Percentiles rank a stretch among this genome's conserved stretches.
These are phyloP conservation scores for Leptonema lineaticorne DNA, from an alignment of 1,140 invertebrate species.

Conservation along the genomic window DNA sequence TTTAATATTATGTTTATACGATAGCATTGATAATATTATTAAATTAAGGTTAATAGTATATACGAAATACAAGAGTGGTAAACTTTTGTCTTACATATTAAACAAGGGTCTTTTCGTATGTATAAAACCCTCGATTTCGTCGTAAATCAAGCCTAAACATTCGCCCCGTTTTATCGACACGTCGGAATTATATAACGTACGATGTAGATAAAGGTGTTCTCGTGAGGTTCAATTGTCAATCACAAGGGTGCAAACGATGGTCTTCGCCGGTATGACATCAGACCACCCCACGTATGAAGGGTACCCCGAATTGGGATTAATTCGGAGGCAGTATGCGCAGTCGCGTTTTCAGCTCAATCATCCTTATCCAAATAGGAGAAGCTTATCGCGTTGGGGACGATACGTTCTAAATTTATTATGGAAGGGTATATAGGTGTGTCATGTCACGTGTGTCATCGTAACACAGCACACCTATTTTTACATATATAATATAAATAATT, in stretches of 20 bases:
- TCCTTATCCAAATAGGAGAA: constrained; percentile 39
- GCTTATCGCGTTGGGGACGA: constrained; percentile 33
- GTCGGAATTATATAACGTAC: no score
- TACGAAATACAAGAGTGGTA: no score
- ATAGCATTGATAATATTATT: no score
- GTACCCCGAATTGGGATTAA: constrained; percentile 20
- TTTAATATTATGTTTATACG: no score
- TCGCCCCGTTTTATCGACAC: no score
- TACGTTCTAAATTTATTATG: constrained; percentile 26
- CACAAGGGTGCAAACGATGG: constrained; percentile 3
- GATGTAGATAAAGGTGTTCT: background rate
- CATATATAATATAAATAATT: no score
- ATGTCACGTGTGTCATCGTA: background rate
- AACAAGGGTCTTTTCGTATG: no score
- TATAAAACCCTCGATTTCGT: no score
- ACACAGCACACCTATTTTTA: background rate
- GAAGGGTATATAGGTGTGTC: background rate
- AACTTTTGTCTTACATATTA: no score
- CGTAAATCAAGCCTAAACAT: no score
- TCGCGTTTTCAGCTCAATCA: constrained; percentile 37
- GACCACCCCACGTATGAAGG: background rate
- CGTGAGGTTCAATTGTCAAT: constrained; percentile 2
- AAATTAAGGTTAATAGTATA: no score
- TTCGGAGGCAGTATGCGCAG: constrained; percentile 36
- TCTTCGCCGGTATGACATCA: no score